Percentiles rank a stretch among this genome's conserved stretches.
Conservation (phyloP, 2,113 vertebrate genomes). For the Paradoxurus hermaphroditus region DNA sequence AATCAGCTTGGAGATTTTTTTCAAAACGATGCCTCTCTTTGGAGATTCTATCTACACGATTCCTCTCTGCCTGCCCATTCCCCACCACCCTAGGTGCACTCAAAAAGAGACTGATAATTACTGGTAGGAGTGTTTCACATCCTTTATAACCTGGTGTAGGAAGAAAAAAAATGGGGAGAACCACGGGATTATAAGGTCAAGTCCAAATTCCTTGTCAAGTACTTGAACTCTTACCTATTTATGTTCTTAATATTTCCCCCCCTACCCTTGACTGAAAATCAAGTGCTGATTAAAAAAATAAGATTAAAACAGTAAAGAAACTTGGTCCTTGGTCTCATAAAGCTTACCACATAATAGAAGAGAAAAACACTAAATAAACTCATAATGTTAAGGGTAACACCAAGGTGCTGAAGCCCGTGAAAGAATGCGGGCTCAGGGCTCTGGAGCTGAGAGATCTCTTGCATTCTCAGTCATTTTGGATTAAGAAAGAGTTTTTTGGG, state of each 20-base stretch:
- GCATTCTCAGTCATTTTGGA: background rate
- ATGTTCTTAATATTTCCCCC: background rate
- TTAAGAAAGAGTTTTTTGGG: background rate
- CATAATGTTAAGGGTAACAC: background rate
- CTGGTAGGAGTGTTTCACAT: background rate
- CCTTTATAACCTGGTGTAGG: background rate
- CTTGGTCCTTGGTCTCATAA: background rate
- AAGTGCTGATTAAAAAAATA: background rate
- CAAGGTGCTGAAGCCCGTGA: background rate
- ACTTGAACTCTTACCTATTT: background rate
- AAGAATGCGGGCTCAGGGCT: background rate
- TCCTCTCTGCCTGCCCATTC: background rate
- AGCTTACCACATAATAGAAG: background rate
- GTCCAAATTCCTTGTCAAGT: background rate
- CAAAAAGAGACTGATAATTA: background rate
- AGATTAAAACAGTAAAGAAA: background rate
- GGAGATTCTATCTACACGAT: background rate
- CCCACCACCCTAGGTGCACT: background rate
- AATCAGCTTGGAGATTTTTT: background rate
- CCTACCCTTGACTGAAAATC: background rate
- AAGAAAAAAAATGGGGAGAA: background rate
- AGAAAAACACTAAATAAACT: background rate
- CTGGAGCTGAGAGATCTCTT: background rate
- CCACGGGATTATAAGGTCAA: background rate
- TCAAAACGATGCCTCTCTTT: background rate